Evolutionary conservation across 2,888 invertebrate species (phyloP).

Genomic region (Nomada goodeniana): DNA sequence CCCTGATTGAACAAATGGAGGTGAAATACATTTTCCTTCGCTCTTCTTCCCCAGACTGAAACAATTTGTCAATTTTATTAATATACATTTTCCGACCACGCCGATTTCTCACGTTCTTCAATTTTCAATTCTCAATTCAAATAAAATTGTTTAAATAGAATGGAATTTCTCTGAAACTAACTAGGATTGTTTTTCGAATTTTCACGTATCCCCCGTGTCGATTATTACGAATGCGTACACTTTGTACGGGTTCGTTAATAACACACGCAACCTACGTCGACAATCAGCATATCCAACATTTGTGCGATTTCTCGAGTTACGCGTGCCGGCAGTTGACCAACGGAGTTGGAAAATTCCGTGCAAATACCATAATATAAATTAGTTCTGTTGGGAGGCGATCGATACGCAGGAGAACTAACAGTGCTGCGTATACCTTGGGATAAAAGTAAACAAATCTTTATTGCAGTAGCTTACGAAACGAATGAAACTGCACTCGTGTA

Average conservation of each 20-base stretch:
- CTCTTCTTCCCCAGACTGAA: background rate
- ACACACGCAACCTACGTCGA: background rate
- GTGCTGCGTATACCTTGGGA: slow-evolving; percentile 8
- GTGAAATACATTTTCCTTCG: background rate
- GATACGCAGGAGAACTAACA: slow-evolving; percentile 6
- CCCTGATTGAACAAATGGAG: background rate
- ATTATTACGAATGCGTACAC: background rate
- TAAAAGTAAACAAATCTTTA: slow-evolving; percentile 40
- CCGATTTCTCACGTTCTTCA: too few species aligned
- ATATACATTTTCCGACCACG: background rate
- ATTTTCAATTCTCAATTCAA: background rate
- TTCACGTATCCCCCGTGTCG: background rate
- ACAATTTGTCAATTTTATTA: background rate
- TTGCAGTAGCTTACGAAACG: background rate
- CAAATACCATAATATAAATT: slow-evolving; percentile 35
- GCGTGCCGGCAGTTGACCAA: background rate
- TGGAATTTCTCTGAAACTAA: background rate
- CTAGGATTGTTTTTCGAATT: background rate
- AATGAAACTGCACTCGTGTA: background rate
- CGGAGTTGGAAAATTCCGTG: background rate
- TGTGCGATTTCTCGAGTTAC: background rate
- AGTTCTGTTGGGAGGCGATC: slow-evolving; percentile 5
- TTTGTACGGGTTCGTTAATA: slow-evolving; percentile 1
- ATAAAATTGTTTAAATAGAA: background rate
- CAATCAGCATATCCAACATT: background rate